These are phyloP conservation scores for Loriculus beryllinus DNA, from an alignment of 2,797 vertebrate species.

Conservation along the genomic window DNA sequence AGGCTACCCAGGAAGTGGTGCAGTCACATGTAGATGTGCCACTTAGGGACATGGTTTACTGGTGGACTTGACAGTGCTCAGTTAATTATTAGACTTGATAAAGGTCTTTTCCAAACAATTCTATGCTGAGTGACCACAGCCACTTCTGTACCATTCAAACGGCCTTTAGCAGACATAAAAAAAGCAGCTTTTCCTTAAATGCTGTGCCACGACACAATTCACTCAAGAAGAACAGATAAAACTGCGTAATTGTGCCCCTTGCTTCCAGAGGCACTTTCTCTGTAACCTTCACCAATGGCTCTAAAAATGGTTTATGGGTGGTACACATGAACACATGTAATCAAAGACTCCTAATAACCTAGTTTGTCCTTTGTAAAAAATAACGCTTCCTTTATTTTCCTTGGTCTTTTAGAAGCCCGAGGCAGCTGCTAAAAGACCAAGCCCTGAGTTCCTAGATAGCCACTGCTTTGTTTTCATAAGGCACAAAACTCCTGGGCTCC, in stretches of 20 bases:
- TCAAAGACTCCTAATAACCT: background rate
- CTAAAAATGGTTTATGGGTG: too few relatives aligned
- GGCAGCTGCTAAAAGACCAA: background rate
- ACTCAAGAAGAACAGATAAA: background rate
- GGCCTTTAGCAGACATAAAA: background rate
- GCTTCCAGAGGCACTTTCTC: background rate
- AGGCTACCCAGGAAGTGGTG: background rate
- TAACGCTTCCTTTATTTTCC: background rate
- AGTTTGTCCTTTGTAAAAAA: background rate
- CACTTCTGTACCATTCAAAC: background rate
- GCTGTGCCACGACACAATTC: accelerated
- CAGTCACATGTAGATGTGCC: background rate
- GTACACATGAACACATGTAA: accelerated
- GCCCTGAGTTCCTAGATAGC: accelerated
- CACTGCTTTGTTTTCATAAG: background rate
- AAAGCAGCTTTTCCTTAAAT: accelerated
- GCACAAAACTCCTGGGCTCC: background rate
- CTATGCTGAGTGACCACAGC: background rate
- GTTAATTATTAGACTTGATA: background rate
- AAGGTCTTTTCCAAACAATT: background rate
- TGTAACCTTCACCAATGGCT: background rate
- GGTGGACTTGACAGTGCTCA: too few relatives aligned
- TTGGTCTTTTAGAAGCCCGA: background rate
- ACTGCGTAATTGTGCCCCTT: background rate
- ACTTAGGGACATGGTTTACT: accelerated